Percentiles rank a stretch among this genome's conserved stretches.
These are phyloP conservation scores for Centrocercus urophasianus DNA, from an alignment of 2,113 vertebrate genomes.

Conservation along the genomic window DNA sequence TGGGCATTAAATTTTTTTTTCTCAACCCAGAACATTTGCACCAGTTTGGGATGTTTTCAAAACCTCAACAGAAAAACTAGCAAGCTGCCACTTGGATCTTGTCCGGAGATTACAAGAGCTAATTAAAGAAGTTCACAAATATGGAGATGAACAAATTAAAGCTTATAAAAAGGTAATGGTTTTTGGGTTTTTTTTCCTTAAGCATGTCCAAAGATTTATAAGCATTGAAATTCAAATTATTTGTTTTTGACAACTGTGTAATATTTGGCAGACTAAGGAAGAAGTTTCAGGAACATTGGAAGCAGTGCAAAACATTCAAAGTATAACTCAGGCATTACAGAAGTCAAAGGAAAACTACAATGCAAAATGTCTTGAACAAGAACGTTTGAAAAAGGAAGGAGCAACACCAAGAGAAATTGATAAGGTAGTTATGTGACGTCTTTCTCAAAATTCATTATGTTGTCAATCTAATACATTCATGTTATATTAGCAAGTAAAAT, in stretches of 20 bases:
- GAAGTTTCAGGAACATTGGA: slow-evolving; percentile 95
- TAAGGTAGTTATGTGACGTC: slow-evolving; percentile 83
- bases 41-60: slow-evolving; percentile 97
- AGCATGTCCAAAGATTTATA: background rate
- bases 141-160: slow-evolving; percentile 96
- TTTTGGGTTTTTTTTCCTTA: slow-evolving; percentile 36
- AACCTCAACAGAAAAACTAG: slow-evolving; percentile 94
- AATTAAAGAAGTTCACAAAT: slow-evolving; percentile 97
- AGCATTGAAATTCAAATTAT: background rate
- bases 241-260: slow-evolving; percentile 58
- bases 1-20: background rate
- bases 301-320: slow-evolving; percentile 96
- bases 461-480: background rate
- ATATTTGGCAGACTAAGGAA: slow-evolving; percentile 91
- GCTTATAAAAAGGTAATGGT: slow-evolving; percentile 92
- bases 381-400: slow-evolving; percentile 95
- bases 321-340: slow-evolving; percentile 90
- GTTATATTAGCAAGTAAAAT: background rate
- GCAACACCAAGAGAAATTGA: slow-evolving; percentile 95
- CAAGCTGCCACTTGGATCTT: slow-evolving; percentile 94
- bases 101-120: slow-evolving; percentile 94
- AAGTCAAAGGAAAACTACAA: slow-evolving; percentile 98
- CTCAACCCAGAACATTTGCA: slow-evolving; percentile 89
- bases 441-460: background rate
- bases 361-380: slow-evolving; percentile 92